These are phyloP conservation scores for Buphagus erythrorhynchus DNA, from an alignment of 2,797 vertebrate genomes.

Conservation along the genomic window DNA sequence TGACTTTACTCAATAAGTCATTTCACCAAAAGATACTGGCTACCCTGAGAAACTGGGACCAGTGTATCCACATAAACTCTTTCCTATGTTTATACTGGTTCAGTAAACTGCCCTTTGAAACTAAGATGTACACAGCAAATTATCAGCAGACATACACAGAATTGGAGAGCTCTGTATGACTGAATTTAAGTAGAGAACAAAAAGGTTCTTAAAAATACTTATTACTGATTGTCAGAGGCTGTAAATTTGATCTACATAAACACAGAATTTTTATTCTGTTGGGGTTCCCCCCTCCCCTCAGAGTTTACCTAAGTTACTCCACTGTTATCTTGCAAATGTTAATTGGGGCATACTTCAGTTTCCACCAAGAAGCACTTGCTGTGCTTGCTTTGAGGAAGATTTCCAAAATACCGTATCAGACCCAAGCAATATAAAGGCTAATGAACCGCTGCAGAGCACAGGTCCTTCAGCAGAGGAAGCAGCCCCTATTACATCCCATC, in stretches of 20 bases:
- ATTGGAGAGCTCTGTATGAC: not conserved
- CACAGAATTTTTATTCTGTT: not conserved
- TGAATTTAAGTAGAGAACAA: not conserved
- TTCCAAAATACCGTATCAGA: not conserved
- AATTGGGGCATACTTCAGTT: not conserved
- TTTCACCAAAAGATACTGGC: not conserved
- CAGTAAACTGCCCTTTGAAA: not conserved
- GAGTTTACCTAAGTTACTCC: not conserved
- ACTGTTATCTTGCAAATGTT: not conserved
- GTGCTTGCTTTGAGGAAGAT: not conserved
- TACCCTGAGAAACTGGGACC: not conserved
- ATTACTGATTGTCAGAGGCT: not conserved
- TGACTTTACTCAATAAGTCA: not conserved
- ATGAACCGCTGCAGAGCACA: not conserved
- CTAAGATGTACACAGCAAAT: not conserved
- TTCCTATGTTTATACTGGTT: not conserved
- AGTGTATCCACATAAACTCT: not conserved
- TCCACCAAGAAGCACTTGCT: not conserved
- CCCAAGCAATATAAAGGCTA: not conserved
- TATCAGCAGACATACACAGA: not conserved
- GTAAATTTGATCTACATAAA: not conserved
- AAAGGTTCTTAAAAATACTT: slow-evolving; percentile 18
- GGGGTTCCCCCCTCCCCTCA: fast-evolving
- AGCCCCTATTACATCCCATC: not conserved
- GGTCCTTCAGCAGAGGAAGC: not conserved